phyloP scores from a whole-genome alignment of 2,888 invertebrate genomes.

The Rhopalosiphum nymphaeae region DNA sequence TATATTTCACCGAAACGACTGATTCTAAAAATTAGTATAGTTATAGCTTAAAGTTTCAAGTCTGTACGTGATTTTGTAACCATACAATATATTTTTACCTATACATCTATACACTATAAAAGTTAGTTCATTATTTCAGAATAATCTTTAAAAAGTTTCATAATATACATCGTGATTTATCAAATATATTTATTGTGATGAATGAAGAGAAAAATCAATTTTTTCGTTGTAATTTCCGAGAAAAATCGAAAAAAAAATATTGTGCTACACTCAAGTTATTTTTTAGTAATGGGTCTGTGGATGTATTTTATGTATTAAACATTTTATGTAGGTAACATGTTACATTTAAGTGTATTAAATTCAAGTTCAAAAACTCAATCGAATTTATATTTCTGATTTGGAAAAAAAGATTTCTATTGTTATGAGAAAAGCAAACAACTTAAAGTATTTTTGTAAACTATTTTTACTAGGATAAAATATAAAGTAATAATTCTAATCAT shows the following conservation, averaged over 20 bases:
- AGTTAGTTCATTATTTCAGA: background rate
- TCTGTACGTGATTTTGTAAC: background rate
- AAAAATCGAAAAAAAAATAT: background rate
- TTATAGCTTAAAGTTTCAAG: background rate
- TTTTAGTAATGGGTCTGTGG: too few species aligned
- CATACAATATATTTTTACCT: background rate
- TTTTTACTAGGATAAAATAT: too few species aligned
- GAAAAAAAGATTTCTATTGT: background rate
- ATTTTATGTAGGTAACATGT: background rate
- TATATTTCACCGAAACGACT: background rate
- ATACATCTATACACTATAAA: background rate
- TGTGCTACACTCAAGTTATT: background rate
- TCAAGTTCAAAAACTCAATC: background rate
- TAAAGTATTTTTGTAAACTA: background rate
- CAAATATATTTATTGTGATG: background rate
- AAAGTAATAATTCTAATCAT: too few species aligned
- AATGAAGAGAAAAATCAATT: background rate
- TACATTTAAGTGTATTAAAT: background rate
- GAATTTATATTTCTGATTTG: background rate
- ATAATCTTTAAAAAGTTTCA: slow-evolving; percentile 5
- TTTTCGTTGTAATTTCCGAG: background rate
- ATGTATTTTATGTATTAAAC: background rate
- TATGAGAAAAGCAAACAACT: background rate
- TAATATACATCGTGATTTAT: background rate
- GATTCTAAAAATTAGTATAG: background rate